A percentile compares a stretch with the other conserved stretches of the same genome.
Evolutionary conservation across 2,888 invertebrate species (phyloP).

Genomic region (Lepeophtheirus nordmannii): DNA sequence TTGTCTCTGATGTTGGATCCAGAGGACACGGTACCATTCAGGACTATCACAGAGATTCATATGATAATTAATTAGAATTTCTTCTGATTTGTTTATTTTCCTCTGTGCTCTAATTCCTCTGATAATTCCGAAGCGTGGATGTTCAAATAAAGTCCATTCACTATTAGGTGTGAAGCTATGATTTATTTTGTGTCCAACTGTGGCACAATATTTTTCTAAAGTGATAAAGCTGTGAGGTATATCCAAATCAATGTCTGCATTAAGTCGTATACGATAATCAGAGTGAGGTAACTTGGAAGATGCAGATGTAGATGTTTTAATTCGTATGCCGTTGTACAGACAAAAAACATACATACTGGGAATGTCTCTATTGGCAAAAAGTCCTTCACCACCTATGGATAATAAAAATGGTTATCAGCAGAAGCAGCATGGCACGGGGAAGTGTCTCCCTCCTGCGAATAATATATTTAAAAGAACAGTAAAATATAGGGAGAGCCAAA

Average conservation of each 20-base stretch:
- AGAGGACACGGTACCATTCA: conserved; percentile 23
- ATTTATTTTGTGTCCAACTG: conserved; percentile 22
- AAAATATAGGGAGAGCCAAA: no score
- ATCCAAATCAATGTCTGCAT: conserved; percentile 23
- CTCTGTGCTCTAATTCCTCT: background rate
- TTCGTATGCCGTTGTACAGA: conserved; percentile 20
- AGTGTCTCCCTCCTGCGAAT: no score
- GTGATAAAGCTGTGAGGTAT: conserved; percentile 1
- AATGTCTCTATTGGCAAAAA: conserved; percentile 21
- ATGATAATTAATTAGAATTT: conserved; percentile 22
- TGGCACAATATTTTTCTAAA: conserved; percentile 19
- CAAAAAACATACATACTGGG: background rate
- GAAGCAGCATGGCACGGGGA: no score
- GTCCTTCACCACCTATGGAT: conserved; percentile 20
- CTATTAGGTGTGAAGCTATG: conserved; percentile 19
- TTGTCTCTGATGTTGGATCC: conserved; percentile 17
- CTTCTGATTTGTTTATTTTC: conserved; percentile 14
- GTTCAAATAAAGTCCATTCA: conserved; percentile 23
- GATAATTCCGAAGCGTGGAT: conserved; percentile 24
- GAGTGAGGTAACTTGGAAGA: conserved; percentile 6
- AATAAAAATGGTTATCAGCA: background rate
- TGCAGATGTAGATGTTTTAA: background rate
- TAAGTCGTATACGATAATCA: conserved; percentile 19
- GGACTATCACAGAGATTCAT: conserved; percentile 21
- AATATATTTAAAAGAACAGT: no score